Evolutionary conservation across 2,113 vertebrate species (phyloP), one percentile per base, ranked within the genome.

Genomic region (Cyanistes caeruleus): DNA sequence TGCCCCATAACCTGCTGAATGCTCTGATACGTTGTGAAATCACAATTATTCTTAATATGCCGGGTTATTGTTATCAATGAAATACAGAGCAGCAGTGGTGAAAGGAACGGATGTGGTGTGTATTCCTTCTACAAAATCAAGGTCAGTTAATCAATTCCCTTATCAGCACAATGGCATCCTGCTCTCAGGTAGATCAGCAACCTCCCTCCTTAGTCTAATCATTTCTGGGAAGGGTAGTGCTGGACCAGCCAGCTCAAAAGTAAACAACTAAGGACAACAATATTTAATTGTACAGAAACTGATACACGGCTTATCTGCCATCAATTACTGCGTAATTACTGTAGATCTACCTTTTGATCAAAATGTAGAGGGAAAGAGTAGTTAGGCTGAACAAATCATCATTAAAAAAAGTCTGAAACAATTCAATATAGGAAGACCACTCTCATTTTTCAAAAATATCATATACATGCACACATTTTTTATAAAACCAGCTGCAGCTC

Each of bases 271-370:
- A 51, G 13, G 69, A 30, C 28, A 70, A 35, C 17, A 35, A 35
- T 15, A 78, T 89, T 87, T 89, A 82, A 69, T 65, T 20, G n/a
- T 7, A 41, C 31, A 51, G 35, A 30, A 84, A 65, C 21, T 7
- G 56, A 79, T 64, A 64, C 16, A 4, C 0, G 0, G 41, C 44
- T 89, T 60, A 68, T 89, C 44, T 2, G 1, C 33, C 70, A 72
- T 14, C 28, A 63, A 30, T 44, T 17, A 4, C 15, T 14, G 21
- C 2, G 5, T 16, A 43, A 83, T 53, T 63, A 79, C 52, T 52
- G 28, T 7, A 88, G 74, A 90, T 75, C 52, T 79, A 33, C 11
- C 44, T 87, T 51, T 49, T 30, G 56, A 84, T 31, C 65, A 79
- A 84, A 60, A 74, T 1, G 4, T 2, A 87, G 49, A 75, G 64